Percentiles rank a stretch among this genome's conserved stretches.
phyloP scores from a whole-genome alignment of 2,113 vertebrate genomes.

The Chaenocephalus aceratus region DNA sequence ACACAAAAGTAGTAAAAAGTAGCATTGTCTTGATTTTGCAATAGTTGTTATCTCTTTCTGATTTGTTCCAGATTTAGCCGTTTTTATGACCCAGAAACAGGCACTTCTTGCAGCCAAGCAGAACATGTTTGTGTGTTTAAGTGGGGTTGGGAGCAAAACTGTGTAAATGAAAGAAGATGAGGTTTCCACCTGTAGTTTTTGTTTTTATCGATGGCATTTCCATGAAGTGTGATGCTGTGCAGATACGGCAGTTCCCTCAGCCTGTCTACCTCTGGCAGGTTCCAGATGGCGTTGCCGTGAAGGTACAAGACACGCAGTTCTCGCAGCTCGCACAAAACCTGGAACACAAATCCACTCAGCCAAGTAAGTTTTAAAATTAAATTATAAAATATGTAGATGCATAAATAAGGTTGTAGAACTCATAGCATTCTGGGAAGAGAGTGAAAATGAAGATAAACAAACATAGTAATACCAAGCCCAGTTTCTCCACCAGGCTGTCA shows the following conservation, averaged over 20 bases:
- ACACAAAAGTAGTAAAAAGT: neutral
- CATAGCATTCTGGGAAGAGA: neutral
- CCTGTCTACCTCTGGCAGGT: slow-evolving; percentile 82
- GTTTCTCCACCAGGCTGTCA: too few species aligned
- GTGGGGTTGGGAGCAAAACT: neutral
- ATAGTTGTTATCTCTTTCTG: neutral
- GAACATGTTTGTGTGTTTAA: too few species aligned
- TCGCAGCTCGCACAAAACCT: slow-evolving; percentile 83
- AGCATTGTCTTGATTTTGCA: neutral
- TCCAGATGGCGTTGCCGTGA: slow-evolving; percentile 84
- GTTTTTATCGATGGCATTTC: slow-evolving; percentile 82
- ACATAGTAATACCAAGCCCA: neutral
- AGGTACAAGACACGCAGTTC: slow-evolving; percentile 84
- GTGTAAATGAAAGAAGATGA: neutral
- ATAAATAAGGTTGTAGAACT: neutral
- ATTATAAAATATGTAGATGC: neutral
- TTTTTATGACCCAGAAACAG: neutral
- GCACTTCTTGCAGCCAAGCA: too few species aligned
- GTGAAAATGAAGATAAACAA: neutral
- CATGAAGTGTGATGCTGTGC: slow-evolving; percentile 86
- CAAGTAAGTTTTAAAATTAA: neutral
- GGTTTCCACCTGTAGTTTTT: slow-evolving; percentile 84
- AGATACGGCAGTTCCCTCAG: slow-evolving; percentile 79
- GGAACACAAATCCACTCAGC: slow-evolving; percentile 7
- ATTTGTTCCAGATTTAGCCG: neutral